Evolutionary conservation across 2,888 invertebrate genomes (phyloP).

Genomic region (Biston stratarius): DNA sequence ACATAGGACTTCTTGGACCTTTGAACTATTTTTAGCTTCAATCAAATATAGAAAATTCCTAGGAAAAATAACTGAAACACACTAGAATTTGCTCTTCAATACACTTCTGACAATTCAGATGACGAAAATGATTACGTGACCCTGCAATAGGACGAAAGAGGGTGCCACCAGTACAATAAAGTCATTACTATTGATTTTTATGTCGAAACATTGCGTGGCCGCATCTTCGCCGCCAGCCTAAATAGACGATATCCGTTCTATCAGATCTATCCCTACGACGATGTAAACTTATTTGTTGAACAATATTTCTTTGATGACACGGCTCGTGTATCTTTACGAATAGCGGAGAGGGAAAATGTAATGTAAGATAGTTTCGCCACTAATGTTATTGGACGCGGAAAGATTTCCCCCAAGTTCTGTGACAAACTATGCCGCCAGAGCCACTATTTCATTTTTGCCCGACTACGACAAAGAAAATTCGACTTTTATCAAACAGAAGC

Average conservation of each 20-base stretch:
- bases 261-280: conserved; percentile 50
- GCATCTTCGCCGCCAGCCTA: conserved; percentile 54
- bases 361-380: conserved; percentile 30
- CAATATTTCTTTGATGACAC: conserved; percentile 44
- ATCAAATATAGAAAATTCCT: too few relatives aligned
- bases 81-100: too few relatives aligned
- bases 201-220: conserved; percentile 32
- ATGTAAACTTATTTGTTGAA: conserved; percentile 46
- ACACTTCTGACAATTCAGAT: not conserved
- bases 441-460: conserved; percentile 5
- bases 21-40: too few relatives aligned
- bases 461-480: not conserved
- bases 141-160: conserved; percentile 17
- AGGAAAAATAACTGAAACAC: too few relatives aligned
- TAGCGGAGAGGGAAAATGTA: conserved; percentile 34
- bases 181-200: conserved; percentile 35
- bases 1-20: not conserved
- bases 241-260: conserved; percentile 80
- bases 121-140: conserved; percentile 7
- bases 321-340: conserved; percentile 39
- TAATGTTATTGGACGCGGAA: conserved; percentile 33
- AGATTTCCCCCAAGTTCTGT: conserved; percentile 23
- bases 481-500: not conserved
- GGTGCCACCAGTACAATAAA: conserved; percentile 30
- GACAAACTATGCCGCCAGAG: conserved; percentile 21